Base-by-base conservation (phyloP, 1,140 invertebrate genomes). In the Nymphalis io region DNA sequence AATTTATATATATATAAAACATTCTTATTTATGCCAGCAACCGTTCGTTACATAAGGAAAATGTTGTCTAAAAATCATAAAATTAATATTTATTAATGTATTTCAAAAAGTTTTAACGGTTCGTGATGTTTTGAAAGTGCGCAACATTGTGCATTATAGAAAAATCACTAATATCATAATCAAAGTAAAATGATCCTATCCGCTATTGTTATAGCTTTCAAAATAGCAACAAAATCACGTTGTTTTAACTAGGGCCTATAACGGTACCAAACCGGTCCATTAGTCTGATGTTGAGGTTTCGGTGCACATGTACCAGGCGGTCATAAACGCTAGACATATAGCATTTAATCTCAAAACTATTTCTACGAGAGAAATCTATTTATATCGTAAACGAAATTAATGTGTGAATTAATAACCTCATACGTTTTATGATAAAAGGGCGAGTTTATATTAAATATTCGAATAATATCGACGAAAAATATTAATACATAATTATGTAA, bases 221-320 rank as follows among this genome's bases (percentile, higher is more conserved):
- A 65, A 70, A 70, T 55, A 71, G 42, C 20, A 58, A 64, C 46
- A 64, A 40, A 71, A 66, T 57, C 69, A 27, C 6, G n/a, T 40
- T 18, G 21, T 71, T 44, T 27, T 21, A 42, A 46, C 44, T 60
- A 48, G n/a, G 46, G 20, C 33, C 38, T 72, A 42, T 73, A 73
- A 73, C 71, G 71, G 71, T 59, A 64, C 58, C 58, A 57, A 68
- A 73, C 71, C 71, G 71, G 71, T 73, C 66, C 71, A 68, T 65
- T 68, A 60, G 57, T 59, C 61, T 67, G 65, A 57, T 64, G 60
- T 23, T 21, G 20, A 60, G 57, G 57, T 65, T 51, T 63, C 51
- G 63, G 69, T 66, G 46, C 63, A 48, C 68, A 18, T 63, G 68
- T 63, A 70, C 63, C 58, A 27, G 33, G 39, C 62, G 57, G 15